Base-by-base conservation (phyloP, 2,113 vertebrate species). In the Colinus virginianus region DNA sequence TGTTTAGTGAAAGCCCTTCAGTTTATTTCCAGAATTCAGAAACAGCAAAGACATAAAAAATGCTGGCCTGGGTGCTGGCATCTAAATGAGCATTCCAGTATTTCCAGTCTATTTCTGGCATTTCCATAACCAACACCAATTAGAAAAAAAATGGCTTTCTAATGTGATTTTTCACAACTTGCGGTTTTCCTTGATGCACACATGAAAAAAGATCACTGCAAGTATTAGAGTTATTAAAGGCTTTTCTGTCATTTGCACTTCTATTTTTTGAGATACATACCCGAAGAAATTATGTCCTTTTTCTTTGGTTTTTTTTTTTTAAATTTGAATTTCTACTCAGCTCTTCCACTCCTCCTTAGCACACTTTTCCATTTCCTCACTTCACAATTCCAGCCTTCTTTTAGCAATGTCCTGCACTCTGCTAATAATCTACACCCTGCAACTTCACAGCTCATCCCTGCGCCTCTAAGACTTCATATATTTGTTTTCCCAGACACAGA, bases 71-170 rank as follows among this genome's bases (percentile, higher is more conserved):
- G 76, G 72, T 77, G 84, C 56, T 92, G 48, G 43, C 58, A 67
- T 79, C 76, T 74, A 76, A 87, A 93, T 9, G 45, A 93, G 38
- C 17, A 94, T 40, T 58, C 78, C 61, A 85, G 30, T 32, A 90
- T 58, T 91, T 85, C 42, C 7, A 3, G 63, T 91, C 88, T 94
- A 75, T 82, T 95, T 90, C 66, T 90, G 74, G 63, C 69, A 93
- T 72, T 94, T 87, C 76, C 79, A 43, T 45, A 91, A 78, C 36
- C 69, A 82, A 67, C 61, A 53, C 2, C 46, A 19, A 51, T 74
- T 62, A 90, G 88, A 89, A 59, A 40, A 90, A 63, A 42, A 90
- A 79, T 23, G 6, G 8, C 28, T 90, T 84, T 86, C 48, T 78
- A 1, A 81, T 96, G 25, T 34, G 28, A 6, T 32, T 74, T 69